These are phyloP conservation scores for Solen grandis DNA, from an alignment of 1,140 invertebrate genomes.

Conservation along the genomic window DNA sequence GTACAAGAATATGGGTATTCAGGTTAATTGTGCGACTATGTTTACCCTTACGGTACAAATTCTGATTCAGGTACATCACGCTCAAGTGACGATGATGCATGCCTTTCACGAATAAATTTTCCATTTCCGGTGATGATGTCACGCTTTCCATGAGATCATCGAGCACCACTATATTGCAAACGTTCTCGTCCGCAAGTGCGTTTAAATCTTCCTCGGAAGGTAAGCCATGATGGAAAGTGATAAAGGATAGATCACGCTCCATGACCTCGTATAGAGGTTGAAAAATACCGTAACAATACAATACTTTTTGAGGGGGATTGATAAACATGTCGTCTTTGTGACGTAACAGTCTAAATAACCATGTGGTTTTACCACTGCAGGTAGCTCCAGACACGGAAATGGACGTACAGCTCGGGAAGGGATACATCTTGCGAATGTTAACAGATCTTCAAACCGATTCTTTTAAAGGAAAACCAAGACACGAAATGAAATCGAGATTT, in stretches of 20 bases:
- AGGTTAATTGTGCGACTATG: constrained; percentile 31
- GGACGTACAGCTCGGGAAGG: not conserved
- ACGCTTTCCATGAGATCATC: constrained; percentile 40
- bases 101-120: constrained; percentile 37
- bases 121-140: constrained; percentile 26
- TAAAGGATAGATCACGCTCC: constrained; percentile 27
- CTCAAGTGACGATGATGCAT: constrained; percentile 40
- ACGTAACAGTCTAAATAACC: constrained; percentile 17
- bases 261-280: constrained; percentile 37
- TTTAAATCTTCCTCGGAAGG: constrained; percentile 5
- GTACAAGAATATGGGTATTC: constrained; percentile 22
- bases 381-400: constrained; percentile 9
- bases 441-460: too few relatives aligned
- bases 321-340: constrained; percentile 36
- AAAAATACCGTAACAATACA: constrained; percentile 49
- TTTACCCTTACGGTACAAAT: constrained; percentile 45
- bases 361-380: constrained; percentile 14
- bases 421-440: constrained; percentile 29
- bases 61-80: constrained; percentile 39
- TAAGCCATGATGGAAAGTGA: constrained; percentile 13
- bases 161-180: constrained; percentile 24
- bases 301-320: constrained; percentile 12
- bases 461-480: too few relatives aligned
- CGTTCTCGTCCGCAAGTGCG: not conserved
- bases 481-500: too few relatives aligned